Percentiles rank a stretch among this genome's conserved stretches.
phyloP scores from a whole-genome alignment of 2,113 vertebrate genomes.

The Regulus satrapa region DNA sequence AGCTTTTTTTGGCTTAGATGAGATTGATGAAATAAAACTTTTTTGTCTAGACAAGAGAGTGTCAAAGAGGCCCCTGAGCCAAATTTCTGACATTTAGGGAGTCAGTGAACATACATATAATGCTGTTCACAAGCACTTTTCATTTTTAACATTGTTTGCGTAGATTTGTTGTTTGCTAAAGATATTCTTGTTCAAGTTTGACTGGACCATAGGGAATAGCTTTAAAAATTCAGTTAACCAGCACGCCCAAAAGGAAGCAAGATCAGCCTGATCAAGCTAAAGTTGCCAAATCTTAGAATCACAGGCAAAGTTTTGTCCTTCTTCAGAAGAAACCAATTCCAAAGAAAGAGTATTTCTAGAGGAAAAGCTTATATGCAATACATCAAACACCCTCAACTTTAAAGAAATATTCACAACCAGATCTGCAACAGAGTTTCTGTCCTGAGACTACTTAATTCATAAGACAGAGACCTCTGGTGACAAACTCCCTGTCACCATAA shows the following conservation, averaged over 20 bases:
- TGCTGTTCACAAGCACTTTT: not conserved
- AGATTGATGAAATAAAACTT: not conserved
- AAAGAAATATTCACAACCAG: not conserved
- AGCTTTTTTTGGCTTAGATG: not conserved
- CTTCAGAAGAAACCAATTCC: not conserved
- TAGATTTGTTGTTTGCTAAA: not conserved
- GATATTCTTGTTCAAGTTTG: not conserved
- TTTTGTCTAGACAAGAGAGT: not conserved
- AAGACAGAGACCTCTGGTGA: not conserved
- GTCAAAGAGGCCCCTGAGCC: not conserved
- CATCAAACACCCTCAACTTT: not conserved
- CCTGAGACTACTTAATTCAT: not conserved
- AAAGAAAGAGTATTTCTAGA: not conserved
- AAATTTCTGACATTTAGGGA: not conserved
- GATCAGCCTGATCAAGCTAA: not conserved
- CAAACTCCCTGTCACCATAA: not conserved
- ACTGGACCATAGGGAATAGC: not conserved
- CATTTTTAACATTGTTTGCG: not conserved
- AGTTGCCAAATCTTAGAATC: not conserved
- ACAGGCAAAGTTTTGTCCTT: not conserved
- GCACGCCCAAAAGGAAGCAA: not conserved
- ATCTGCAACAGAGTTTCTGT: not conserved
- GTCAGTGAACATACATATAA: not conserved
- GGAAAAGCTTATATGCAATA: not conserved
- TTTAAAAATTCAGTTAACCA: not conserved